Evolutionary conservation across 2,797 vertebrate genomes (phyloP).

Genomic region (Galago senegalensis): DNA sequence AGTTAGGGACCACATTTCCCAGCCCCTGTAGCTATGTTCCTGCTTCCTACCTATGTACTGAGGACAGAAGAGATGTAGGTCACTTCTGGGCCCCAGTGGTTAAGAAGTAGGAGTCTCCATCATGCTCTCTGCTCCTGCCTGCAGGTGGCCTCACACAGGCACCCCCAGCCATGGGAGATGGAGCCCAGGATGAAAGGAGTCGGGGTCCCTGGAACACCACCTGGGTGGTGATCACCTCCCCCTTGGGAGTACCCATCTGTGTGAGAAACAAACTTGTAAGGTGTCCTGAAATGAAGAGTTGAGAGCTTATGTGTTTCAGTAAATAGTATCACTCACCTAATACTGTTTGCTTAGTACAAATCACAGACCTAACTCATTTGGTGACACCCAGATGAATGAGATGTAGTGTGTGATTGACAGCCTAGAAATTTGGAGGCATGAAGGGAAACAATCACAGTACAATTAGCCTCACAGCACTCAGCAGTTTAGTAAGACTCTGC

Average conservation of each 20-base stretch:
- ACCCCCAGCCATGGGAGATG: not conserved
- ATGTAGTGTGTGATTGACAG: not conserved
- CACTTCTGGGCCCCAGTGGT: not conserved
- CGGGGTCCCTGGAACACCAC: not conserved
- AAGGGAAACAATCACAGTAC: not conserved
- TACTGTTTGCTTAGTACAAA: not conserved
- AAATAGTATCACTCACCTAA: not conserved
- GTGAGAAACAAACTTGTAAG: not conserved
- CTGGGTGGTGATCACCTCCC: too few relatives aligned
- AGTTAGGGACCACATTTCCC: not conserved
- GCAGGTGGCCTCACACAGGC: not conserved
- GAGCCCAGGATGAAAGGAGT: not conserved
- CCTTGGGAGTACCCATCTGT: not conserved
- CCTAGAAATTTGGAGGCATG: constrained; percentile 30
- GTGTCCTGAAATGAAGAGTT: not conserved
- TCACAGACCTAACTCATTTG: not conserved
- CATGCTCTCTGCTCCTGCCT: not conserved
- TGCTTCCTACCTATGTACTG: not conserved
- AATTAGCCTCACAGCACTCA: not conserved
- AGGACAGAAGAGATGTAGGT: not conserved
- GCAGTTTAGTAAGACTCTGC: constrained; percentile 16
- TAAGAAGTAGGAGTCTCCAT: not conserved
- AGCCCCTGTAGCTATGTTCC: not conserved
- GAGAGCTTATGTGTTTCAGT: not conserved
- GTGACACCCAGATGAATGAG: not conserved